phyloP scores from a whole-genome alignment of 2,797 vertebrate genomes.

The Sparus aurata region DNA sequence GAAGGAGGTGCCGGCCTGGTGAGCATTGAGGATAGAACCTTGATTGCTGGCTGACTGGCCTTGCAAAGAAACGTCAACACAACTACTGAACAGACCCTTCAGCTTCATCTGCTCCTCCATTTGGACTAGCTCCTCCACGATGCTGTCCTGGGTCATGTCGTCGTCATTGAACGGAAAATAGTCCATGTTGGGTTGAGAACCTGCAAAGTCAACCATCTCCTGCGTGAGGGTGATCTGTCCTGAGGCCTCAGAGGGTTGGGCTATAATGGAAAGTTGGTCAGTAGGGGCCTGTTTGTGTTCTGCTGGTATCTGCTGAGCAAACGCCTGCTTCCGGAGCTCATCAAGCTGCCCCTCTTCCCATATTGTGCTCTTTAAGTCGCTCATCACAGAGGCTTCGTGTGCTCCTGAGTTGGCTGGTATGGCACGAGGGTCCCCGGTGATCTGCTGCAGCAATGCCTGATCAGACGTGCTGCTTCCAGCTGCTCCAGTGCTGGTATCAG shows the following conservation, averaged over 20 bases:
- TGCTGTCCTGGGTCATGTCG: conserved; percentile 99
- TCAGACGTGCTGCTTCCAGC: conserved; percentile 84
- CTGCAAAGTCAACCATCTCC: conserved; percentile 94
- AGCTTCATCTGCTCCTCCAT: conserved; percentile 99
- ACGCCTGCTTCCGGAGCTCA: conserved; percentile 86
- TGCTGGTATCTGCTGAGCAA: conserved; percentile 83
- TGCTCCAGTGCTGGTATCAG: conserved; percentile 71
- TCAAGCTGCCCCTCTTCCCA: conserved; percentile 92
- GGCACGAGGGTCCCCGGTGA: conserved; percentile 88
- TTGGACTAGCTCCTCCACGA: conserved; percentile 98
- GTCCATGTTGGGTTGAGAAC: conserved; percentile 92
- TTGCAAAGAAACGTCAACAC: conserved; percentile 92
- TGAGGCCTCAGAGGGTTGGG: conserved; percentile 87
- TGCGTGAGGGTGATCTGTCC: conserved; percentile 92
- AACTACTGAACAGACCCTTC: conserved; percentile 89
- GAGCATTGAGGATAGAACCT: conserved; percentile 88
- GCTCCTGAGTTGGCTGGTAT: conserved; percentile 87
- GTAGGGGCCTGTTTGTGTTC: conserved; percentile 83
- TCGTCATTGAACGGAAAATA: conserved; percentile 98
- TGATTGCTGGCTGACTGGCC: conserved; percentile 85
- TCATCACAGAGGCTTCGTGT: conserved; percentile 88
- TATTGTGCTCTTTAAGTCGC: conserved; percentile 91
- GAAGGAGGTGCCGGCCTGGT: conserved; percentile 88
- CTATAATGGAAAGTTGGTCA: conserved; percentile 85
- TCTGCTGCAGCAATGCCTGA: conserved; percentile 90